Evolutionary conservation across 2,797 vertebrate genomes (phyloP).

Genomic region (Ficedula albicollis): DNA sequence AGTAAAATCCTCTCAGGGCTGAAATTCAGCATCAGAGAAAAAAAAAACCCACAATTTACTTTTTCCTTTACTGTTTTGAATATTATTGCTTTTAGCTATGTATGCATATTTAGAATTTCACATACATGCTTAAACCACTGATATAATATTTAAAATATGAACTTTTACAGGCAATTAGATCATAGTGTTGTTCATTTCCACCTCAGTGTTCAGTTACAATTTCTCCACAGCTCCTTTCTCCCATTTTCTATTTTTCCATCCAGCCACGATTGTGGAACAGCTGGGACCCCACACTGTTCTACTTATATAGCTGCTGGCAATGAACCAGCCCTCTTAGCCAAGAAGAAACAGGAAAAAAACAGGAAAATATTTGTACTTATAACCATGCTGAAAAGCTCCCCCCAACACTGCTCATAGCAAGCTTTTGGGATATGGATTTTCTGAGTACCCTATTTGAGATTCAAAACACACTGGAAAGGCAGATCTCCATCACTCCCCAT

Average conservation of each 20-base stretch:
- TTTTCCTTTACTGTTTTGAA: background rate
- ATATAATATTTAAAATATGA: background rate
- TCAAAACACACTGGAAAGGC: background rate
- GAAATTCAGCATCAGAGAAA: background rate
- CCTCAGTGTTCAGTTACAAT: background rate
- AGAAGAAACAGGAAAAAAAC: background rate
- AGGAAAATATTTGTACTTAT: background rate
- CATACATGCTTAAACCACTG: background rate
- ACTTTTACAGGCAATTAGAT: background rate
- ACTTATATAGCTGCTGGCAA: background rate
- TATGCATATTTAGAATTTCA: background rate
- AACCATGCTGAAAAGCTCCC: background rate
- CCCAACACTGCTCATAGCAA: fast-evolving
- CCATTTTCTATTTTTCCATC: background rate
- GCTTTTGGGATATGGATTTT: background rate
- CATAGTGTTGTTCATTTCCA: background rate
- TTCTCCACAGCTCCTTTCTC: background rate
- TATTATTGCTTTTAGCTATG: background rate
- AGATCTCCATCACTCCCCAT: background rate
- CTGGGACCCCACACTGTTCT: fast-evolving
- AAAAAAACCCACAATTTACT: background rate
- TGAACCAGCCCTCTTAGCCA: background rate
- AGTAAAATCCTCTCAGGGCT: slow-evolving; percentile 5
- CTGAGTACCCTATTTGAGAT: background rate
- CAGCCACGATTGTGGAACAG: background rate